Conservation (phyloP, 1,140 invertebrate species). For the Zaprionus ornatus region DNA sequence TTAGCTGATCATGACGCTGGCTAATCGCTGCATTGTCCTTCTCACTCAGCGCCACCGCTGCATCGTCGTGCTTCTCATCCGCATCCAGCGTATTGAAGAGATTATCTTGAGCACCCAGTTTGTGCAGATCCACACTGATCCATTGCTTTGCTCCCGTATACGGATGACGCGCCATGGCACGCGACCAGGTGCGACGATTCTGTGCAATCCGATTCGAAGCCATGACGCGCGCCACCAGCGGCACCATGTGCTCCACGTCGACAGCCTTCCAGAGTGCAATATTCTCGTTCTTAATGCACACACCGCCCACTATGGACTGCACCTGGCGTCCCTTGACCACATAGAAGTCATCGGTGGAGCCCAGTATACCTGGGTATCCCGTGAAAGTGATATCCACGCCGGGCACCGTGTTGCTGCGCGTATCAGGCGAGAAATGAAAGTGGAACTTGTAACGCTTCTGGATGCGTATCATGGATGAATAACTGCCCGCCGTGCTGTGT, state of each 20-base stretch:
- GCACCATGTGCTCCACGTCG: constrained; percentile 86
- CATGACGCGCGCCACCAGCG: constrained; percentile 92
- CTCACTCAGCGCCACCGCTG: constrained; percentile 84
- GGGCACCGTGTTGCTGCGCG: constrained; percentile 87
- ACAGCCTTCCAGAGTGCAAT: constrained; percentile 85
- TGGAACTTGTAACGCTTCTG: constrained; percentile 95
- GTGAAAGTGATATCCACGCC: constrained; percentile 91
- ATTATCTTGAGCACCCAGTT: constrained; percentile 67
- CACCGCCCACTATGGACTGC: constrained; percentile 86
- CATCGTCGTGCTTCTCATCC: constrained; percentile 82
- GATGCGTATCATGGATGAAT: constrained; percentile 93
- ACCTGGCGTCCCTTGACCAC: constrained; percentile 85
- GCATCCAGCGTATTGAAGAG: constrained; percentile 59
- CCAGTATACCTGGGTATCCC: constrained; percentile 94
- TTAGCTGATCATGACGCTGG: constrained; percentile 83
- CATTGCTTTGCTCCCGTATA: constrained; percentile 96
- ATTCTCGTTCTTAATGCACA: constrained; percentile 86
- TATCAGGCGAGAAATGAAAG: constrained; percentile 87
- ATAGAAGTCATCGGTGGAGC: constrained; percentile 96
- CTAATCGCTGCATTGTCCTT: constrained; percentile 73
- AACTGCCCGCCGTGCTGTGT: constrained; percentile 87
- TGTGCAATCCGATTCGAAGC: constrained; percentile 93
- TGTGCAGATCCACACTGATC: constrained; percentile 91
- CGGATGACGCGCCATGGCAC: constrained; percentile 87
- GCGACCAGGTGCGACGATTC: constrained; percentile 89